Conservation (phyloP, 2,113 vertebrate genomes). For the Tor tambroides region DNA sequence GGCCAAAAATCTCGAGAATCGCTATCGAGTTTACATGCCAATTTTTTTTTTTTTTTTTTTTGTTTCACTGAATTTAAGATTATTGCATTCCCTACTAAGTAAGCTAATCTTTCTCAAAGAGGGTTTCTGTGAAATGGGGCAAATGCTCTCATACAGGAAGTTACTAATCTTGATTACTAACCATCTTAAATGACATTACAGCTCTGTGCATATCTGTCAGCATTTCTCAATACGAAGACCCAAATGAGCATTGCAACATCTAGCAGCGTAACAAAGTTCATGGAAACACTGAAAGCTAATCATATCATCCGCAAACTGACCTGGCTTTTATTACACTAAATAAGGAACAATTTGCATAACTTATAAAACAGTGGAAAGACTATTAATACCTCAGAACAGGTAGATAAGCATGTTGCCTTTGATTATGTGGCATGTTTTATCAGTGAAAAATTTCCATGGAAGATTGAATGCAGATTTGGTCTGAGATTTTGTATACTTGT, state of each 20-base stretch:
- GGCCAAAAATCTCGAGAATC: neutral
- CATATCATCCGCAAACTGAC: neutral
- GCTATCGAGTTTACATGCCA: no score
- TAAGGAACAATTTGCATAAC: slow-evolving; percentile 11
- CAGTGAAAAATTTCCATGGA: neutral
- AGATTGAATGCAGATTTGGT: neutral
- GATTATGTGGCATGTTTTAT: neutral
- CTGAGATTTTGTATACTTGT: neutral
- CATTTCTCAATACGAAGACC: no score
- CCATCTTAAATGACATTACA: neutral
- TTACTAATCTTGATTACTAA: neutral
- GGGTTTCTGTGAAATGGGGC: neutral
- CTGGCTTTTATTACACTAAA: neutral
- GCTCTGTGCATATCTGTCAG: no score
- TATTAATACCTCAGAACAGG: neutral
- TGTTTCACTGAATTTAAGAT: no score
- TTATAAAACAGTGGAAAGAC: neutral
- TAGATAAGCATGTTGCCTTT: neutral
- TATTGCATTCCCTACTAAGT: neutral
- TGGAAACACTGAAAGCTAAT: neutral
- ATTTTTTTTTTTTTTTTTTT: neutral
- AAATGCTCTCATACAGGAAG: slow-evolving; percentile 17
- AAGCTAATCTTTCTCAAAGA: neutral
- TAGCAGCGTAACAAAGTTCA: neutral
- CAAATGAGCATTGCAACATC: neutral